Evolutionary conservation across 1,140 invertebrate genomes (phyloP).

Genomic region (Drosophila pseudoobscura): DNA sequence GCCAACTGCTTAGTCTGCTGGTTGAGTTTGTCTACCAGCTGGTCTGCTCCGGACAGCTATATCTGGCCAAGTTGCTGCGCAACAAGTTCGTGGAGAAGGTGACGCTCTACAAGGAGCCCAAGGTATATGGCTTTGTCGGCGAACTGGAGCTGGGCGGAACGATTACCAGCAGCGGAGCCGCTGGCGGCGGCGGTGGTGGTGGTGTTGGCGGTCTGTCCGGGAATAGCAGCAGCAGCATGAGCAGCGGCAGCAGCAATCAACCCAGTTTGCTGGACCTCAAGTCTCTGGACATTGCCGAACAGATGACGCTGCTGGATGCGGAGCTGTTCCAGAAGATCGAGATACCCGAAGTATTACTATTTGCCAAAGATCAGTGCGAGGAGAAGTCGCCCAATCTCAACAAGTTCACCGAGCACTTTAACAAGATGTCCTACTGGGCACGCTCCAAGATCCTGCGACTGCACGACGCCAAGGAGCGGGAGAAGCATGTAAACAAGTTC

Average conservation of each 20-base stretch:
- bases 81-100: slow-evolving; percentile 95
- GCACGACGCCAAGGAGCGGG: slow-evolving; percentile 95
- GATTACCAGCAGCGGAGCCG: too few species aligned
- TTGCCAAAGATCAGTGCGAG: slow-evolving; percentile 98
- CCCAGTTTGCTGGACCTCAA: slow-evolving; percentile 94
- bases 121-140: slow-evolving; percentile 32
- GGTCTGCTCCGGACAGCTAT: slow-evolving; percentile 92
- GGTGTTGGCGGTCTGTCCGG: slow-evolving; percentile 3
- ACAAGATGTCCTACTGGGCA: slow-evolving; percentile 99
- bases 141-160: slow-evolving; percentile 36
- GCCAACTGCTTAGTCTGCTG: slow-evolving; percentile 88
- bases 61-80: slow-evolving; percentile 93
- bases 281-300: slow-evolving; percentile 93
- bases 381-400: slow-evolving; percentile 98
- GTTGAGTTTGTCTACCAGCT: slow-evolving; percentile 97
- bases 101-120: slow-evolving; percentile 72
- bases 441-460: slow-evolving; percentile 91
- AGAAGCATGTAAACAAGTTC: slow-evolving; percentile 97
- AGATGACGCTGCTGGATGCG: slow-evolving; percentile 98
- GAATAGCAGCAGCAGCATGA: background rate
- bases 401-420: slow-evolving; percentile 99
- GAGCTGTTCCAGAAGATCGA: slow-evolving; percentile 98
- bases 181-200: background rate
- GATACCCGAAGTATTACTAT: slow-evolving; percentile 97
- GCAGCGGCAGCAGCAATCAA: slow-evolving; percentile 23